A percentile compares a stretch with the other conserved stretches of the same genome.
These are phyloP conservation scores for Brachymystax lenok DNA, from an alignment of 2,797 vertebrate species.

Conservation along the genomic window DNA sequence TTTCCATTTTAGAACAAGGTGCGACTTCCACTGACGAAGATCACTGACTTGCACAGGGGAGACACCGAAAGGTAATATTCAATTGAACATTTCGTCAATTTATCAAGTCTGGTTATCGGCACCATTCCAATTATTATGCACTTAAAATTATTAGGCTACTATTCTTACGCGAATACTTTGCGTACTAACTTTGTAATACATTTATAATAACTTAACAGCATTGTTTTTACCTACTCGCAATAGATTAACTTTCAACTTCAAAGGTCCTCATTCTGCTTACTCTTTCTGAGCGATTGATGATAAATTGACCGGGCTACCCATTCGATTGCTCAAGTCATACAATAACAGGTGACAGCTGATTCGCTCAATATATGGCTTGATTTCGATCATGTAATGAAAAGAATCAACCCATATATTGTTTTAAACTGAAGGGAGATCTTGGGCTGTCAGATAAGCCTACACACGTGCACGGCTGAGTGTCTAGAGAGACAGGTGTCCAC, in stretches of 20 bases:
- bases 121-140: neutral
- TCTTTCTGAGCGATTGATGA: too few species aligned
- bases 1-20: conserved; percentile 53
- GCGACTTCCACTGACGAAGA: conserved; percentile 55
- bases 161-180: neutral
- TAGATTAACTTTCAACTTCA: too few species aligned
- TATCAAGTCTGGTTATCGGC: neutral
- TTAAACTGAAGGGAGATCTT: neutral
- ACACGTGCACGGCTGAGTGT: neutral
- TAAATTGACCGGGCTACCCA: too few species aligned
- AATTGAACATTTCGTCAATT: conserved; percentile 19
- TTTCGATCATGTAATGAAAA: too few species aligned
- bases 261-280: too few species aligned
- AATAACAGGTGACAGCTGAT: too few species aligned
- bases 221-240: too few species aligned
- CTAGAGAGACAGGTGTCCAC: neutral
- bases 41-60: conserved; percentile 63
- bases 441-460: neutral
- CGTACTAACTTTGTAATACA: too few species aligned
- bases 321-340: too few species aligned
- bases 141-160: neutral
- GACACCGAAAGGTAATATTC: conserved; percentile 77
- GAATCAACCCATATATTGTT: neutral
- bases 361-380: too few species aligned
- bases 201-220: too few species aligned